Evolutionary conservation across 2,888 invertebrate species (phyloP), one percentile per base, ranked within the genome.

Genomic region (Hirtodrosophila cameraria): DNA sequence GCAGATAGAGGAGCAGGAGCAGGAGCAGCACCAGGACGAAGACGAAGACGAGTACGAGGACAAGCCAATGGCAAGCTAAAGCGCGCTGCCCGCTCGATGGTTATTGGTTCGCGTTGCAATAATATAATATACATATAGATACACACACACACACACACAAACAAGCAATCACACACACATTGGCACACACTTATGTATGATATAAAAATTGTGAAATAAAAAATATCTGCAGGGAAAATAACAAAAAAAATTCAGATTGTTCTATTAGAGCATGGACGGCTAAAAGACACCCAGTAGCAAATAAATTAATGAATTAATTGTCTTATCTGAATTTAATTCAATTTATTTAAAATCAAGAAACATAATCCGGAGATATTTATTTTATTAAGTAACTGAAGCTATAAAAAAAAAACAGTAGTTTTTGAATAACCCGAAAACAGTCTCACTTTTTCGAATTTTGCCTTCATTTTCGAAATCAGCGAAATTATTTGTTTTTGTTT

Each of bases 21-120:
- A n/a, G n/a, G n/a, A n/a, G n/a, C n/a, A n/a, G n/a, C n/a, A n/a
- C n/a, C n/a, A n/a, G n/a, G n/a, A n/a, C n/a, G n/a, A n/a, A n/a
- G n/a, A n/a, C n/a, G n/a, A n/a, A n/a, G n/a, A n/a, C n/a, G n/a
- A n/a, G n/a, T n/a, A n/a, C 28, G 69, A 58, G 57, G 58, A 39
- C 59, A 86, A 72, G 62, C 88, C 88, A 88, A 88, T 88, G 72
- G 89, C 89, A 76, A 86, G 85, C 80, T 78, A 81, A 78, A 84
- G 75, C 59, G 60, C 73, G 73, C 79, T 82, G 76, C 75, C 80
- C 78, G 74, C 78, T 89, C 87, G 84, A 80, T 87, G 87, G 89
- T 89, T 88, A 89, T 88, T 89, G 89, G 89, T 89, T 88, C 88
- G 84, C 86, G 84, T 74, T 79, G 83, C 83, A 86, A 86, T 88